A percentile compares a stretch with the other conserved stretches of the same genome.
Evolutionary conservation across 2,113 vertebrate species (phyloP).

Genomic region (Dasyprocta punctata): DNA sequence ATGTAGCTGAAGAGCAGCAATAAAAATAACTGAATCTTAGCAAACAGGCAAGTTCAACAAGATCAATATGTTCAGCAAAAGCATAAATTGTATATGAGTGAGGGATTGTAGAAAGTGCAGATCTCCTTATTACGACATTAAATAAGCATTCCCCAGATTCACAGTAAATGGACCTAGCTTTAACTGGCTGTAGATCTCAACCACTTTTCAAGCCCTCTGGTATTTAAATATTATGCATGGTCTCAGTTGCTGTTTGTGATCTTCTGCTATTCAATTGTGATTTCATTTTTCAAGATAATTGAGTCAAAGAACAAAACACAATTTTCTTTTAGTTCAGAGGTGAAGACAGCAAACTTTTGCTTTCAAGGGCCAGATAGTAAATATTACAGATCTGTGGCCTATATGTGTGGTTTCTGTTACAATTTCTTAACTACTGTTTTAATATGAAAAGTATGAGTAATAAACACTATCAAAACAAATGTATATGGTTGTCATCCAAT

Average conservation of each 20-base stretch:
- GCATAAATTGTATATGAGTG: not conserved
- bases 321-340: not conserved
- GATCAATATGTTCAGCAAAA: not conserved
- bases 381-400: not conserved
- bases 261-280: not conserved
- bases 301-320: not conserved
- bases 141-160: not conserved
- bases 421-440: not conserved
- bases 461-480: not conserved
- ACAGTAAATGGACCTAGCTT: not conserved
- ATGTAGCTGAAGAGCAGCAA: not conserved
- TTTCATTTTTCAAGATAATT: not conserved
- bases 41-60: not conserved
- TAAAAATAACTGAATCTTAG: slow-evolving; percentile 30
- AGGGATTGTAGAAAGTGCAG: not conserved
- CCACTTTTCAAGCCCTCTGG: not conserved
- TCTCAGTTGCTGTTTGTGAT: not conserved
- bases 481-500: not conserved
- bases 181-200: not conserved
- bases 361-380: not conserved
- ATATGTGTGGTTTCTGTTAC: not conserved
- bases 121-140: not conserved
- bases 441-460: not conserved
- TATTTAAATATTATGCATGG: not conserved
- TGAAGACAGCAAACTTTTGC: not conserved